Evolutionary conservation across 2,113 vertebrate genomes (phyloP).

Genomic region (Ochotona princeps): DNA sequence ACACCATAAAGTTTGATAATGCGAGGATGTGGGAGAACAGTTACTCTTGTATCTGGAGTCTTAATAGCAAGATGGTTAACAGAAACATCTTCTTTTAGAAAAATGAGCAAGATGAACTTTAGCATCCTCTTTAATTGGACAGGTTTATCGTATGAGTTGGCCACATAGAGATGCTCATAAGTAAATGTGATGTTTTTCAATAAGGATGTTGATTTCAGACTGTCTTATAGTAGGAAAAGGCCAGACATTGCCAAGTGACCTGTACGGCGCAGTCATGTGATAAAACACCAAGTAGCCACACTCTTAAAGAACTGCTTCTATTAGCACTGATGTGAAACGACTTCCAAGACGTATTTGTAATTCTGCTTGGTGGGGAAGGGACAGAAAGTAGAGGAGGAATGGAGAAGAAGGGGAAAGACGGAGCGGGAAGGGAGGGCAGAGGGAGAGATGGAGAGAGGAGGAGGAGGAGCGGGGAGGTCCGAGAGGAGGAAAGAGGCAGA

Average conservation of each 20-base stretch:
- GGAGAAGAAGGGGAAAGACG: no score
- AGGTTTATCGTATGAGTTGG: not conserved
- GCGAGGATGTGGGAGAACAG: not conserved
- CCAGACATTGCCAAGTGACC: not conserved
- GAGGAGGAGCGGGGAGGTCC: no score
- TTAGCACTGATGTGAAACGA: not conserved
- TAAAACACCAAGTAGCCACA: not conserved
- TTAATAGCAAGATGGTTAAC: not conserved
- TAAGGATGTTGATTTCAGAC: not conserved
- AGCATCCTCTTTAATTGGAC: not conserved
- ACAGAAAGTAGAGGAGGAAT: not conserved
- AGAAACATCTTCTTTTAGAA: not conserved
- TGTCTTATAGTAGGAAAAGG: not conserved
- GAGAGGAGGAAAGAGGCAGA: not conserved
- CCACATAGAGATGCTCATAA: not conserved
- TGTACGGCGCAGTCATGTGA: not conserved
- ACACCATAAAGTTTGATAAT: not conserved
- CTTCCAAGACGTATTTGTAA: not conserved
- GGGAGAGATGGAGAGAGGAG: no score
- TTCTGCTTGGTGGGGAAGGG: not conserved
- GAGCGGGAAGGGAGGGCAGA: no score
- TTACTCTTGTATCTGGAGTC: no score
- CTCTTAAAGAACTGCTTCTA: not conserved
- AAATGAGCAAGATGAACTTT: not conserved
- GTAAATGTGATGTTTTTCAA: not conserved